These are phyloP conservation scores for Eupithecia dodoneata DNA, from an alignment of 2,888 invertebrate genomes.

Conservation along the genomic window DNA sequence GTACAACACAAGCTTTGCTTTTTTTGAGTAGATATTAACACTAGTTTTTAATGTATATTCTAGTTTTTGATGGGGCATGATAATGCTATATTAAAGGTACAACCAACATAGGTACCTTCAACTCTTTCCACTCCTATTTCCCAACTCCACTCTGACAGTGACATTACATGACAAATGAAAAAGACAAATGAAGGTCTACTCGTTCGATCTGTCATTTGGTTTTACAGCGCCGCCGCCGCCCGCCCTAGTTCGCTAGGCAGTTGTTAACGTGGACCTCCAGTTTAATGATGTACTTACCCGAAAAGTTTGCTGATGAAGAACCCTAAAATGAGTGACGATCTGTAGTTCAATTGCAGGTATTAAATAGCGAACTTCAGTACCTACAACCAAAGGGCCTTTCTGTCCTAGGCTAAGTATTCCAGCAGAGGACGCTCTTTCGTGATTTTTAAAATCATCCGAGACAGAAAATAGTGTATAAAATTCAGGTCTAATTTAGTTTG, in stretches of 20 bases:
- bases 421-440: too few relatives aligned
- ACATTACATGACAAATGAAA: background rate
- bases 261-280: slow-evolving; percentile 18
- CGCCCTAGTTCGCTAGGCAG: slow-evolving; percentile 18
- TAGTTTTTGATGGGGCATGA: background rate
- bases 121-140: background rate
- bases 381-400: background rate
- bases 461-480: too few relatives aligned
- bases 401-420: too few relatives aligned
- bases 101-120: background rate
- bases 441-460: too few relatives aligned
- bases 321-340: background rate
- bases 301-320: slow-evolving; percentile 4
- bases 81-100: background rate
- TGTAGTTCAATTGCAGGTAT: background rate
- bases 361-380: background rate
- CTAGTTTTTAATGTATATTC: too few relatives aligned
- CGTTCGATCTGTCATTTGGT: slow-evolving; percentile 28
- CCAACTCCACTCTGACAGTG: background rate
- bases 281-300: slow-evolving; percentile 4
- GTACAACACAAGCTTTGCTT: too few relatives aligned
- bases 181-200: slow-evolving; percentile 13
- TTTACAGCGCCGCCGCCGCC: slow-evolving; percentile 20
- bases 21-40: too few relatives aligned
- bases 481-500: too few relatives aligned